Evolutionary conservation across 2,113 vertebrate genomes (phyloP).

Genomic region (Platichthys stellatus): DNA sequence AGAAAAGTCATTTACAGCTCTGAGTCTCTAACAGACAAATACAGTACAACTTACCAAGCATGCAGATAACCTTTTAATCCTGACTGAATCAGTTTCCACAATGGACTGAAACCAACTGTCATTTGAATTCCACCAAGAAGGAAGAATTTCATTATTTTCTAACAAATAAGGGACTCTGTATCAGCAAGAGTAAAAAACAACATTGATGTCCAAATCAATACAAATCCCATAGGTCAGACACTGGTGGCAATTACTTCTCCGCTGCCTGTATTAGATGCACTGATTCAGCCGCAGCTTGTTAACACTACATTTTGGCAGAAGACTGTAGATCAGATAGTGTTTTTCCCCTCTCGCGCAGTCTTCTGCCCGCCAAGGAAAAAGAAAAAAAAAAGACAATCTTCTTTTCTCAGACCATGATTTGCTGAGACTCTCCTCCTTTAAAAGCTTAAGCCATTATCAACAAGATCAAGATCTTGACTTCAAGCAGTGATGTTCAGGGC

Average conservation of each 20-base stretch:
- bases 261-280: constrained; percentile 7
- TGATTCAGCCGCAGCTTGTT: constrained; percentile 29
- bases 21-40: background rate
- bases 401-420: constrained; percentile 17
- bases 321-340: background rate
- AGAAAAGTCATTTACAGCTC: background rate
- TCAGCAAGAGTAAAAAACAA: constrained; percentile 2
- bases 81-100: background rate
- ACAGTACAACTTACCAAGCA: background rate
- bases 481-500: constrained; percentile 7
- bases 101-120: background rate
- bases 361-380: constrained; percentile 17
- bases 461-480: constrained; percentile 4
- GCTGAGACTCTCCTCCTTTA: background rate
- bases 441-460: constrained; percentile 13
- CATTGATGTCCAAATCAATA: constrained; percentile 45
- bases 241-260: constrained; percentile 45
- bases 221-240: constrained; percentile 40
- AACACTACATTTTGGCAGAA: constrained; percentile 24
- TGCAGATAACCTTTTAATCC: constrained; percentile 2
- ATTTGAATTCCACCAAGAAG: constrained; percentile 2
- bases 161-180: constrained; percentile 30
- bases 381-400: constrained; percentile 1
- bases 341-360: background rate
- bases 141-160: constrained; percentile 32